Conservation (phyloP, 2,797 vertebrate species). For the Rhabdomys pumilio region DNA sequence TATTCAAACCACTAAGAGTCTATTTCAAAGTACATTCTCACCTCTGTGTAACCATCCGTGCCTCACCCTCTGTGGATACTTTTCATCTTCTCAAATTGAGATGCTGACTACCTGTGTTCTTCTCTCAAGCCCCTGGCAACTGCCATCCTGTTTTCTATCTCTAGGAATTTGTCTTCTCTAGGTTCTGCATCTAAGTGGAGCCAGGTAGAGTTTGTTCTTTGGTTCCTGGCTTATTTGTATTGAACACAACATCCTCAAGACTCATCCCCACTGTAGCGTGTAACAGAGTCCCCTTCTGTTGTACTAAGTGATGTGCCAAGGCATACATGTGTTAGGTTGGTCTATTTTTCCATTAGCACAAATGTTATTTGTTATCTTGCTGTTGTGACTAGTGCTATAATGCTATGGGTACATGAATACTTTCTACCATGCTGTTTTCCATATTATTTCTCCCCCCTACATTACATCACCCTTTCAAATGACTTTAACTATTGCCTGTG, state of each 20-base stretch:
- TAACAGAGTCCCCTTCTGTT: not conserved
- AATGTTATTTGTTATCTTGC: not conserved
- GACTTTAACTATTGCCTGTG: not conserved
- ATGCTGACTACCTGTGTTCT: fast-evolving
- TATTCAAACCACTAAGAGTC: too few relatives aligned
- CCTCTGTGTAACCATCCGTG: not conserved
- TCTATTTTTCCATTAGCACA: not conserved
- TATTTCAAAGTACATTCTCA: not conserved
- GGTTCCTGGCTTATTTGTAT: not conserved
- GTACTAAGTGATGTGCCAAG: not conserved
- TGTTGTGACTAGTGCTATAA: not conserved
- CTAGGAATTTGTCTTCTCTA: not conserved
- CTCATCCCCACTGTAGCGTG: not conserved
- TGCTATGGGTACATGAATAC: not conserved
- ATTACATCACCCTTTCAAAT: not conserved
- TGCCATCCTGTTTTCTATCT: not conserved
- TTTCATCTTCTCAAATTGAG: not conserved
- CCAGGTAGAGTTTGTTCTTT: not conserved
- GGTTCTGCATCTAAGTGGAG: not conserved
- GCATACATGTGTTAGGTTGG: not conserved
- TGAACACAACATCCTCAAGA: not conserved
- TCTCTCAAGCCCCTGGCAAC: not conserved
- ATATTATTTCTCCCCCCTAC: not conserved
- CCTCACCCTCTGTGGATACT: not conserved
- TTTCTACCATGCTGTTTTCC: not conserved